These are phyloP conservation scores for Papilio elwesi DNA, from an alignment of 2,888 invertebrate species.

Conservation along the genomic window DNA sequence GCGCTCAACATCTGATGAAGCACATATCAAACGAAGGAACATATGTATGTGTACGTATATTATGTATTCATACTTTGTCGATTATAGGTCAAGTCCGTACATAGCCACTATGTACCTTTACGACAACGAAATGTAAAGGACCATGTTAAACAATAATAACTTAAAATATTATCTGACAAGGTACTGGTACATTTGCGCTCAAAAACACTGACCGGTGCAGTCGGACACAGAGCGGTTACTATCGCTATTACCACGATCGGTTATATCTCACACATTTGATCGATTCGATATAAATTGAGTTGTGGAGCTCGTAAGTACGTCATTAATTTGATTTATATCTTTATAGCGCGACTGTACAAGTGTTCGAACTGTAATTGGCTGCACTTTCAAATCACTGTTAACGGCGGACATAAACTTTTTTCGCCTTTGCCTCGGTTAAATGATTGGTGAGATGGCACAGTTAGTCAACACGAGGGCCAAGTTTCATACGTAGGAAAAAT, in stretches of 20 bases:
- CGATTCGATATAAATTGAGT: constrained; percentile 42
- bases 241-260: constrained; percentile 3
- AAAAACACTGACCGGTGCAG: neutral
- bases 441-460: neutral
- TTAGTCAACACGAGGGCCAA: neutral
- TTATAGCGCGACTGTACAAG: constrained; percentile 25
- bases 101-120: neutral
- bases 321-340: constrained; percentile 41
- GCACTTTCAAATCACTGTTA: neutral
- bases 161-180: neutral
- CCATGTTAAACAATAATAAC: constrained; percentile 7
- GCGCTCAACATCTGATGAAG: too few species aligned
- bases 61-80: too few species aligned
- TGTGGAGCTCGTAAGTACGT: constrained; percentile 36
- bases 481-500: neutral
- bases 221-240: neutral
- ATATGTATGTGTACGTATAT: too few species aligned
- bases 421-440: neutral
- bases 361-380: constrained; percentile 31
- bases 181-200: neutral
- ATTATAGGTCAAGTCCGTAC: neutral
- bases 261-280: constrained; percentile 38
- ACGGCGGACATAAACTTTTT: neutral
- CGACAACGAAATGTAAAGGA: constrained; percentile 9
- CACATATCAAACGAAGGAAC: too few species aligned